phyloP scores from a whole-genome alignment of 2,888 invertebrate species.

The Perithous albicinctus region DNA sequence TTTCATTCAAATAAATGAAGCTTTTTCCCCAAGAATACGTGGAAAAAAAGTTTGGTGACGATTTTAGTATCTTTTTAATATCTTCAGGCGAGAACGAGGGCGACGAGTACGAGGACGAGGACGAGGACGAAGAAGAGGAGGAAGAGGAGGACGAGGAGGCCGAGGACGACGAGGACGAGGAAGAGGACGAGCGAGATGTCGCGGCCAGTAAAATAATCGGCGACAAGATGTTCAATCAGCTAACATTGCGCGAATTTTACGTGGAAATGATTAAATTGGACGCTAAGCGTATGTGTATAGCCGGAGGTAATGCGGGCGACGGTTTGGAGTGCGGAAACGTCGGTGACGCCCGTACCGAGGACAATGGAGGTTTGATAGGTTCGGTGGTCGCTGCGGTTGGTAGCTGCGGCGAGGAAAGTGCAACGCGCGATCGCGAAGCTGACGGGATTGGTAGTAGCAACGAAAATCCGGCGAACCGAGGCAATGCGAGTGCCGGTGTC shows the following conservation, averaged over 20 bases:
- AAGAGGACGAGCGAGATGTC: conserved; percentile 71
- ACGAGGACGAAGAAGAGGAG: conserved; percentile 68
- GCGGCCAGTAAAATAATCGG: conserved; percentile 41
- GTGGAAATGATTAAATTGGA: conserved; percentile 80
- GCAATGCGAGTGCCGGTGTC: conserved; percentile 57
- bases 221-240: conserved; percentile 65
- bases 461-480: conserved; percentile 55
- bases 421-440: conserved; percentile 52
- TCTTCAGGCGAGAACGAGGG: conserved; percentile 79
- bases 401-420: conserved; percentile 72
- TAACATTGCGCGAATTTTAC: conserved; percentile 83
- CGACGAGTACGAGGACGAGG: conserved; percentile 82
- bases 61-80: too few relatives aligned
- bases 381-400: neutral
- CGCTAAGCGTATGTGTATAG: conserved; percentile 61
- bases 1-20: too few relatives aligned
- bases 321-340: conserved; percentile 51
- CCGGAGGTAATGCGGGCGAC: conserved; percentile 38
- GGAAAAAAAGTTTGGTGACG: too few relatives aligned
- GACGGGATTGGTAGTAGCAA: conserved; percentile 50
- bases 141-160: conserved; percentile 83
- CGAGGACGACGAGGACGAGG: conserved; percentile 81
- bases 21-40: too few relatives aligned
- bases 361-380: conserved; percentile 31
- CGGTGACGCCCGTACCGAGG: conserved; percentile 25